phyloP scores from a whole-genome alignment of 1,140 invertebrate species.

The Stegodyphus dumicola region DNA sequence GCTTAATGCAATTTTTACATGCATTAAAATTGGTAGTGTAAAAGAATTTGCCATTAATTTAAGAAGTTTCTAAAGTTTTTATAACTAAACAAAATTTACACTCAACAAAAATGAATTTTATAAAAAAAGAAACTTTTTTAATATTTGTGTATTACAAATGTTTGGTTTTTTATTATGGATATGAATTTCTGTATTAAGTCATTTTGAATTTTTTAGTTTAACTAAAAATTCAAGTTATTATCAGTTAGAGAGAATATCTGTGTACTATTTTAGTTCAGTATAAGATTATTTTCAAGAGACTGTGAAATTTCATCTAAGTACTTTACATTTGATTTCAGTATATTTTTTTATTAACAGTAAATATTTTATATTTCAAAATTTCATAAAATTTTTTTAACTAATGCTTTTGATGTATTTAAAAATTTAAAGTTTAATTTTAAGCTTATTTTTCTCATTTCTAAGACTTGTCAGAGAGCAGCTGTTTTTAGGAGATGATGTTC shows the following conservation, averaged over 20 bases:
- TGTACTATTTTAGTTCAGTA: not conserved
- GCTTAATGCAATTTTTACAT: constrained; percentile 37
- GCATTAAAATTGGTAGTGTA: constrained; percentile 10
- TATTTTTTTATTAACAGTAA: too few species aligned
- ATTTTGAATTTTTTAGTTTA: too few species aligned
- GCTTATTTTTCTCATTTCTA: not conserved
- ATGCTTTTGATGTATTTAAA: too few species aligned
- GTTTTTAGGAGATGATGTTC: not conserved
- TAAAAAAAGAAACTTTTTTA: not conserved
- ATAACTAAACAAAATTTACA: not conserved
- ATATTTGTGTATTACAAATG: not conserved
- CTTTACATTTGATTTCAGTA: too few species aligned
- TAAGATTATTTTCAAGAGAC: not conserved
- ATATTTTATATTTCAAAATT: too few species aligned
- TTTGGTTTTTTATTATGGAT: too few species aligned
- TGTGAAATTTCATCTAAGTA: not conserved
- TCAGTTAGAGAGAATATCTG: too few species aligned
- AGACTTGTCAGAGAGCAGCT: not conserved
- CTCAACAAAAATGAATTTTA: not conserved
- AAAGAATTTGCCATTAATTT: not conserved
- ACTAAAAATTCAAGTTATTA: too few species aligned
- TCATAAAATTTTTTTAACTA: too few species aligned
- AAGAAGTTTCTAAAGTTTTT: not conserved
- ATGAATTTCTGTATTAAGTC: too few species aligned
- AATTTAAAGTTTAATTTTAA: too few species aligned